Evolutionary conservation across 2,888 invertebrate genomes (phyloP), one percentile per base, ranked within the genome.

Genomic region (Sinohyriopsis cumingii): DNA sequence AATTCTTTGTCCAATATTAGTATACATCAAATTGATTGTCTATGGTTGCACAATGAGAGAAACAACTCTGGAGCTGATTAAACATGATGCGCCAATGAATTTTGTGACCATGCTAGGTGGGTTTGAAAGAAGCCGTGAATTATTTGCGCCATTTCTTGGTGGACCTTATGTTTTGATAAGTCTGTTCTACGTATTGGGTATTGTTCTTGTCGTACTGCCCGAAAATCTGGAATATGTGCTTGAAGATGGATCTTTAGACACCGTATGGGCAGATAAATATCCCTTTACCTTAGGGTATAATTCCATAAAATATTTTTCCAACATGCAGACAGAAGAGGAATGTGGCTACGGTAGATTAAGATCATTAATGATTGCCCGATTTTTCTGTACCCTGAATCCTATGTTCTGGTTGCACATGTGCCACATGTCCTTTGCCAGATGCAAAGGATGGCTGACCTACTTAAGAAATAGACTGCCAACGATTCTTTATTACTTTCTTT

Each of bases 101-200:
- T 75, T 72, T 62, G 62, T 75, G 15, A 72, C 75, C 19, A 69
- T 75, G 69, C 64, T 75, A 15, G 72, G 63, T 9, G 75, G 75
- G 5, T 72, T 69, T 66, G 65, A 75, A 53, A 72, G 63, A 55
- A 75, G 75, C 55, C 59, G 57, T 55, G n/a, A 55, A 12, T 65
- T 64, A 28, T 75, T 72, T 57, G 25, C 69, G n/a, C 72, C 72
- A 25, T 24, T 65, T 15, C 63, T 75, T 28, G 75, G 75, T 19
- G 75, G 75, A 12, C 75, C 75, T 20, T 72, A 63, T 53, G 28
- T 61, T 59, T 59, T 75, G 24, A 54, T 75, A 1, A 22, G 57
- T 5, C 53, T 53, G 15, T 75, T 62, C 25, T 72, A 69, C 24
- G 59, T 70, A 18, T 57, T 60, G 7, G 67, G 67, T 15, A 25